phyloP scores from a whole-genome alignment of 2,797 vertebrate species.

The Parotocinclus haroldoi region DNA sequence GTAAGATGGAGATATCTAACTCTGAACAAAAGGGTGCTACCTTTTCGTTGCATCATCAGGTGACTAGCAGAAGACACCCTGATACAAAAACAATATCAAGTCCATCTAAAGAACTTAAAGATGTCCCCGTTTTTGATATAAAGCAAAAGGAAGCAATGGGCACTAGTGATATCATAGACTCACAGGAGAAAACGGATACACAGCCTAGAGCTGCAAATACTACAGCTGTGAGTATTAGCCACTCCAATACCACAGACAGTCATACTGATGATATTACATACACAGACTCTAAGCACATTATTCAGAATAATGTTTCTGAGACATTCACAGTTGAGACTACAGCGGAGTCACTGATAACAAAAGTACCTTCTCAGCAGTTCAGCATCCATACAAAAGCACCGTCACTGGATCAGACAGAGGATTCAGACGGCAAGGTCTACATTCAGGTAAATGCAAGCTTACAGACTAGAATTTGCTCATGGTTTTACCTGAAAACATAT shows the following conservation, averaged over 20 bases:
- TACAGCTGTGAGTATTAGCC: background rate
- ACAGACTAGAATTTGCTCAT: no score
- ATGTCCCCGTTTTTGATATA: constrained; percentile 4
- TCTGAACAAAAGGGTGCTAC: background rate
- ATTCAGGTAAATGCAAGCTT: no score
- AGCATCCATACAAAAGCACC: background rate
- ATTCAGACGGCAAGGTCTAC: background rate
- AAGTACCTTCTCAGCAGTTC: background rate
- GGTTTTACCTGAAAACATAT: no score
- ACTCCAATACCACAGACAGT: constrained; percentile 3
- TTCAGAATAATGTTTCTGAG: background rate
- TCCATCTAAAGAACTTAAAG: constrained; percentile 17
- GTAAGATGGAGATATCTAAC: background rate
- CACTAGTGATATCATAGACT: no score
- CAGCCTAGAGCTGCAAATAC: no score
- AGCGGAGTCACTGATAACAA: no score
- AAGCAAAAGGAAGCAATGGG: background rate
- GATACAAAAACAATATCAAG: constrained; percentile 16
- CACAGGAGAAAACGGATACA: background rate
- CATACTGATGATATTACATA: background rate
- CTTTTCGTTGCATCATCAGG: background rate
- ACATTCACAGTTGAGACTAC: no score
- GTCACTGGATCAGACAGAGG: constrained; percentile 1
- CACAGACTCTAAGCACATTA: background rate
- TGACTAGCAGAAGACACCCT: constrained; percentile 9